Percentiles rank a stretch among this genome's conserved stretches.
Evolutionary conservation across 1,140 invertebrate species (phyloP).

Genomic region (Lepidurus apus): DNA sequence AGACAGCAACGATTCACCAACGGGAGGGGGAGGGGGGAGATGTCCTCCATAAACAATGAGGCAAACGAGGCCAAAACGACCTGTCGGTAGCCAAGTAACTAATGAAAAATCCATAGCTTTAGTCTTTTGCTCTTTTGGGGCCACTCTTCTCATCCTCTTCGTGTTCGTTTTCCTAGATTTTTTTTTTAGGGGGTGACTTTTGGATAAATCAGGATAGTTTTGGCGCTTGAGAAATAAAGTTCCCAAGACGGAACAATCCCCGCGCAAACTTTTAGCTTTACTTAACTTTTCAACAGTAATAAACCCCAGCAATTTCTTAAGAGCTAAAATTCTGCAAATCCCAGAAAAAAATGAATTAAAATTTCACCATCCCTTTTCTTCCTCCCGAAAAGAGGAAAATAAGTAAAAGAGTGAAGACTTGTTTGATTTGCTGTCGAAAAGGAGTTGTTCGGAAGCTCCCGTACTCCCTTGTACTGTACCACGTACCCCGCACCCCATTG

Average conservation of each 20-base stretch:
- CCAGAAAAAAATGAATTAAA: background rate
- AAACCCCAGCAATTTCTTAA: background rate
- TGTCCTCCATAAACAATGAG: background rate
- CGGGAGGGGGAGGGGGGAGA: background rate
- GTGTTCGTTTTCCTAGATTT: background rate
- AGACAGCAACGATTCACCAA: background rate
- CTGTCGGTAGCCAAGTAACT: conserved; percentile 18
- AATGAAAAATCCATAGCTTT: conserved; percentile 16
- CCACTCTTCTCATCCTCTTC: background rate
- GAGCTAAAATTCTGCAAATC: background rate
- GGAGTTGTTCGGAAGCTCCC: too few relatives aligned
- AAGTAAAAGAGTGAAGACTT: too few relatives aligned
- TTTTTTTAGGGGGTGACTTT: background rate
- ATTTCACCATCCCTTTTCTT: too few relatives aligned
- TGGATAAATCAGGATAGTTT: background rate
- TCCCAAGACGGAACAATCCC: background rate
- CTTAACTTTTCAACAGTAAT: conserved; percentile 1
- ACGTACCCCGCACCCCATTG: too few relatives aligned
- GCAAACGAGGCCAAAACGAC: conserved; percentile 1
- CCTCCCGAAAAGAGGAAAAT: too few relatives aligned
- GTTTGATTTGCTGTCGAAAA: too few relatives aligned
- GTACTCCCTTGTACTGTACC: too few relatives aligned
- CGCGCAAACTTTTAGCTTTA: background rate
- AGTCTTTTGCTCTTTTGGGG: background rate
- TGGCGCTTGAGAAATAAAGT: background rate